These are phyloP conservation scores for Yponomeuta plumbellus DNA, from an alignment of 2,888 invertebrate species.

Conservation along the genomic window DNA sequence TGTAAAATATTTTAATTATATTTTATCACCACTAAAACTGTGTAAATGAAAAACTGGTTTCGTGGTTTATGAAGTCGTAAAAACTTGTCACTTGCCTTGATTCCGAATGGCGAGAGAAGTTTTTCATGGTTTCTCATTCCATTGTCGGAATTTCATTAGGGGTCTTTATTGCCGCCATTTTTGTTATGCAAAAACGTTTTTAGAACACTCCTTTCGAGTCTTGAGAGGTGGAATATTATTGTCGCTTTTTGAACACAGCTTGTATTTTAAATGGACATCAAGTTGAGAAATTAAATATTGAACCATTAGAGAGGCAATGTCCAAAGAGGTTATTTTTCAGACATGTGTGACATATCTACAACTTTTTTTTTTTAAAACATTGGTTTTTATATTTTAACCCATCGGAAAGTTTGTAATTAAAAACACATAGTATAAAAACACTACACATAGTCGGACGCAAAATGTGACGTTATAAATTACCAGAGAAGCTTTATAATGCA, in stretches of 20 bases:
- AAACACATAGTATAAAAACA: too few relatives aligned
- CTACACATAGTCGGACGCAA: too few relatives aligned
- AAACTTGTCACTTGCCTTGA: conserved; percentile 63
- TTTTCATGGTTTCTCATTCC: conserved; percentile 51
- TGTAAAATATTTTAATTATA: conserved; percentile 77
- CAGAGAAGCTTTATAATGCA: too few relatives aligned
- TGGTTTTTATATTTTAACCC: too few relatives aligned
- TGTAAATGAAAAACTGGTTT: conserved; percentile 76
- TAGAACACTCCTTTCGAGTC: conserved; percentile 27
- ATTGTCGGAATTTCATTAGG: conserved; percentile 66
- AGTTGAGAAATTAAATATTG: too few relatives aligned
- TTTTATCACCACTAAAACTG: conserved; percentile 73
- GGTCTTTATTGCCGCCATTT: conserved; percentile 25
- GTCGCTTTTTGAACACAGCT: neutral
- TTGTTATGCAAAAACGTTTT: conserved; percentile 30
- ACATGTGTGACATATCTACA: too few relatives aligned
- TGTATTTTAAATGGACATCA: too few relatives aligned
- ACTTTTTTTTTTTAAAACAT: too few relatives aligned
- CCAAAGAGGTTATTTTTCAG: too few relatives aligned
- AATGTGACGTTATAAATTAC: too few relatives aligned
- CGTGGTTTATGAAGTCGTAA: conserved; percentile 72
- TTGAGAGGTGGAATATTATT: neutral
- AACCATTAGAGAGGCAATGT: too few relatives aligned
- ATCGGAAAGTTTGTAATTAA: too few relatives aligned
- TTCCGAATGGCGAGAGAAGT: conserved; percentile 38